A percentile compares a stretch with the other conserved stretches of the same genome.
Conservation (phyloP, 2,113 vertebrate species). For the Pseudonaja textilis region DNA sequence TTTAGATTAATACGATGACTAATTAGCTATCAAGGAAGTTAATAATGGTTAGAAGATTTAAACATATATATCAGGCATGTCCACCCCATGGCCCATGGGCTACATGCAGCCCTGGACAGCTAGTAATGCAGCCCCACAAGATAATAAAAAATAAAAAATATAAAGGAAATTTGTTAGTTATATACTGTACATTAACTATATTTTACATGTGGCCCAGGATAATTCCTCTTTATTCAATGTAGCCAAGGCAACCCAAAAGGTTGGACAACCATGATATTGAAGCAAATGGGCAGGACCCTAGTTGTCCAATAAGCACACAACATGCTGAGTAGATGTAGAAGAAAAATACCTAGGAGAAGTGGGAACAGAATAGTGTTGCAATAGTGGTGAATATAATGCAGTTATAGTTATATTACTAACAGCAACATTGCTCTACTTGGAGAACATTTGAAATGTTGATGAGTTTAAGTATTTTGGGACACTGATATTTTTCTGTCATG, state of each 20-base stretch:
- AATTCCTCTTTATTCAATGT: not conserved
- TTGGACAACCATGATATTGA: not conserved
- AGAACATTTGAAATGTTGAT: not conserved
- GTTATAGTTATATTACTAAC: not conserved
- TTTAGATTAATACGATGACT: not conserved
- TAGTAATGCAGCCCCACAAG: not conserved
- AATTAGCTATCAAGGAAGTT: not conserved
- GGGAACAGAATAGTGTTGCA: not conserved
- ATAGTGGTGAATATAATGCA: not conserved
- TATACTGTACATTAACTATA: not conserved
- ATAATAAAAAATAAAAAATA: not conserved
- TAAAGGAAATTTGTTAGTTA: not conserved
- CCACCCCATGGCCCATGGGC: not conserved
- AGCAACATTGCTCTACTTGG: not conserved
- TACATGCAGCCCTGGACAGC: not conserved
- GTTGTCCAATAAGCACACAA: not conserved
- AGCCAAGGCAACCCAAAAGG: not conserved
- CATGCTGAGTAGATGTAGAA: not conserved
- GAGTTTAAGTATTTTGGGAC: not conserved
- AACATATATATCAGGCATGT: not conserved
- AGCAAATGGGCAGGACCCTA: not conserved
- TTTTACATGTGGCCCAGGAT: not conserved
- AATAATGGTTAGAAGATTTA: not conserved
- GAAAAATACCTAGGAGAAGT: not conserved
- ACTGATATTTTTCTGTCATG: not conserved